Evolutionary conservation across 2,888 invertebrate species (phyloP).

Genomic region (Proisotoma minuta): DNA sequence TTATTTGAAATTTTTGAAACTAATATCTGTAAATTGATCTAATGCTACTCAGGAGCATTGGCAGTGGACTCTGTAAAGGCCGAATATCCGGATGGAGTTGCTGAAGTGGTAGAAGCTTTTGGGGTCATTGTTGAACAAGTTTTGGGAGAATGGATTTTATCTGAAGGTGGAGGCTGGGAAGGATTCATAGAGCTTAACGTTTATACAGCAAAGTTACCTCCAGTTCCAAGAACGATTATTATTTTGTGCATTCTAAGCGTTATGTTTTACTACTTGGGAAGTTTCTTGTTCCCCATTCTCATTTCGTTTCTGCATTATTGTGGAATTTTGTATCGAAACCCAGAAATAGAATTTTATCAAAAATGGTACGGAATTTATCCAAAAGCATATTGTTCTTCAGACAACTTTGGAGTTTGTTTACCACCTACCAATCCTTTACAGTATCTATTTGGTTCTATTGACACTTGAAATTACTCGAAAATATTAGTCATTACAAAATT

Average conservation of each 20-base stretch:
- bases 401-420: no score
- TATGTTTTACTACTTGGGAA: neutral
- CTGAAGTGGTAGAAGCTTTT: conserved; percentile 45
- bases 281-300: neutral
- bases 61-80: conserved; percentile 41
- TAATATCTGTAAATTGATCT: neutral
- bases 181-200: conserved; percentile 40
- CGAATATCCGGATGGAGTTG: conserved; percentile 44
- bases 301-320: neutral
- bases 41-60: conserved; percentile 17
- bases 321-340: conserved; percentile 7
- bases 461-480: no score
- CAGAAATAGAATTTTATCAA: conserved; percentile 22
- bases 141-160: conserved; percentile 44
- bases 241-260: conserved; percentile 17
- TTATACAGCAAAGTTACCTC: conserved; percentile 37
- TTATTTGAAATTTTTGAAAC: conserved; percentile 27
- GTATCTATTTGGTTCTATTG: no score
- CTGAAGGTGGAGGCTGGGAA: conserved; percentile 44
- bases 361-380: conserved; percentile 28
- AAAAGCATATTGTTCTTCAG: conserved; percentile 10
- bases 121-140: conserved; percentile 44
- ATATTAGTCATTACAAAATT: no score
- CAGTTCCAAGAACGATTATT: conserved; percentile 38
- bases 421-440: no score